Percentiles rank a stretch among this genome's conserved stretches.
Evolutionary conservation across 2,113 vertebrate species (phyloP).

Genomic region (Scomber colias): DNA sequence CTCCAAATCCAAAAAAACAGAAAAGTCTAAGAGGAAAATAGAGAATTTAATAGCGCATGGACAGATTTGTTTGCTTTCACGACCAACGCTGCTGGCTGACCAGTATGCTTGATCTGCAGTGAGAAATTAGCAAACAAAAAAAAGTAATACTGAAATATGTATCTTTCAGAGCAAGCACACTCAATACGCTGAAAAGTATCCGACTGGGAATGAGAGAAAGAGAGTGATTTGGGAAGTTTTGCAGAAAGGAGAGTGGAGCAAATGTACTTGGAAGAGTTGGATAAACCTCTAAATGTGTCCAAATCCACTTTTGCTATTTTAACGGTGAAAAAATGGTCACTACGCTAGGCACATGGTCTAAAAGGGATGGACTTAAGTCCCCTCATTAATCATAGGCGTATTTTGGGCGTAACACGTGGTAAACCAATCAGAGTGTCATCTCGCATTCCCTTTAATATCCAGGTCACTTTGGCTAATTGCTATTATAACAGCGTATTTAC

Average conservation of each 20-base stretch:
- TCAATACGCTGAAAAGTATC: not conserved
- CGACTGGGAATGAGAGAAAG: not conserved
- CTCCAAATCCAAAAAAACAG: not conserved
- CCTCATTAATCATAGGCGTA: too few species aligned
- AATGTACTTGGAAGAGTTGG: not conserved
- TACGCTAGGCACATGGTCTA: too few species aligned
- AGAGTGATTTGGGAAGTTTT: not conserved
- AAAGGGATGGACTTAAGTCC: too few species aligned
- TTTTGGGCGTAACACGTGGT: too few species aligned
- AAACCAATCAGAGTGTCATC: too few species aligned
- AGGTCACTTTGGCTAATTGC: too few species aligned
- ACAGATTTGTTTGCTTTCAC: slow-evolving; percentile 19
- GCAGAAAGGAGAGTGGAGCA: not conserved
- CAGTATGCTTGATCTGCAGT: too few species aligned
- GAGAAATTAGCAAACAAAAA: not conserved
- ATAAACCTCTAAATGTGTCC: not conserved
- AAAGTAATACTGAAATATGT: not conserved
- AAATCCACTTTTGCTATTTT: too few species aligned
- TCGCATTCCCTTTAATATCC: too few species aligned
- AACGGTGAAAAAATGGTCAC: too few species aligned
- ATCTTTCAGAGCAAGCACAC: not conserved
- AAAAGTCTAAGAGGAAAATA: not conserved
- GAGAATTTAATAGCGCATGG: slow-evolving; percentile 10
- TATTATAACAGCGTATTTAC: too few species aligned
- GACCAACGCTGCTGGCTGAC: too few species aligned